A percentile compares a stretch with the other conserved stretches of the same genome.
Evolutionary conservation across 2,888 invertebrate species (phyloP).

Genomic region (Belgica antarctica): DNA sequence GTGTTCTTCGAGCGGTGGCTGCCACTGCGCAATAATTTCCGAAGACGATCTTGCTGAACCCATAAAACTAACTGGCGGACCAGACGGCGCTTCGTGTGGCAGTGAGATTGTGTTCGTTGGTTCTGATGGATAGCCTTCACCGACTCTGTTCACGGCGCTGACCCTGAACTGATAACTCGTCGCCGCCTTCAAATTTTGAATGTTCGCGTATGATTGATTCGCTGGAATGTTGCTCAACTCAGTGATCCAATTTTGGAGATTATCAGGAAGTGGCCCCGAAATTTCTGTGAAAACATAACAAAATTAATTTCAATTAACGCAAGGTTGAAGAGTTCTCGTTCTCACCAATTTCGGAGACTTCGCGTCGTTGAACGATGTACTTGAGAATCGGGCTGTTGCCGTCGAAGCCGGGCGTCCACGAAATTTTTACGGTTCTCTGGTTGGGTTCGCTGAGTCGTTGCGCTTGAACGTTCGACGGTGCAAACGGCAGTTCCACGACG

Average conservation of each 20-base stretch:
- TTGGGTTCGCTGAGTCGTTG: slow-evolving; percentile 63
- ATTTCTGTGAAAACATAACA: slow-evolving; percentile 55
- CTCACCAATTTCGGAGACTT: slow-evolving; percentile 83
- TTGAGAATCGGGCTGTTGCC: slow-evolving; percentile 94
- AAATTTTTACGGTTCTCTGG: slow-evolving; percentile 80
- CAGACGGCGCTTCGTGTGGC: slow-evolving; percentile 97
- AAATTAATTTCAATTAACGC: slow-evolving; percentile 18
- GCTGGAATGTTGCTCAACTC: slow-evolving; percentile 82
- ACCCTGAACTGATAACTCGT: slow-evolving; percentile 95
- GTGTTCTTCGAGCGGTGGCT: slow-evolving; percentile 89
- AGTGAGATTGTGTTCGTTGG: slow-evolving; percentile 86
- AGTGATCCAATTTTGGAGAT: slow-evolving; percentile 82
- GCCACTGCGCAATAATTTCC: slow-evolving; percentile 96
- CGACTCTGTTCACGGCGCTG: slow-evolving; percentile 94
- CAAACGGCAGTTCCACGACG: slow-evolving; percentile 93
- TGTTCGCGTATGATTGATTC: slow-evolving; percentile 71
- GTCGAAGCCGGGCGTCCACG: slow-evolving; percentile 95
- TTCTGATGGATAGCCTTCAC: slow-evolving; percentile 87
- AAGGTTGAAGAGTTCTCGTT: slow-evolving; percentile 45
- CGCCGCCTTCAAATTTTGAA: slow-evolving; percentile 88
- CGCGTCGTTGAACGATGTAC: slow-evolving; percentile 87
- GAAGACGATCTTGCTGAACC: slow-evolving; percentile 92
- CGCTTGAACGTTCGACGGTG: slow-evolving; percentile 85
- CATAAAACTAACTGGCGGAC: slow-evolving; percentile 90
- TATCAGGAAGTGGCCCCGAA: slow-evolving; percentile 81